These are phyloP conservation scores for Miltochrista miniata DNA, from an alignment of 2,888 invertebrate species.

Conservation along the genomic window DNA sequence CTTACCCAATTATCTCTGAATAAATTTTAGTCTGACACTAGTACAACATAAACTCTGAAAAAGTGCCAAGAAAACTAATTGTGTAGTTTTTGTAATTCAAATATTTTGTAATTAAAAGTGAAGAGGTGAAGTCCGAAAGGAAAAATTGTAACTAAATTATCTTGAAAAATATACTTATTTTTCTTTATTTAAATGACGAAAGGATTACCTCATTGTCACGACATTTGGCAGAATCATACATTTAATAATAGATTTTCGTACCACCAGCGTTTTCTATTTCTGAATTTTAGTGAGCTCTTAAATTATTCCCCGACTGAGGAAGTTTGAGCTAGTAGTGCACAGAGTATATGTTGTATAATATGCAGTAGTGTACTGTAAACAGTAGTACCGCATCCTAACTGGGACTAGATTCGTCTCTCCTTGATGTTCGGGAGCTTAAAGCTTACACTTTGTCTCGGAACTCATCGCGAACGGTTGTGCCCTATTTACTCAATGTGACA, in stretches of 20 bases:
- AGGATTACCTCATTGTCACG: constrained; percentile 1
- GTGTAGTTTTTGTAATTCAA: too few relatives aligned
- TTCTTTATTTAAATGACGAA: neutral
- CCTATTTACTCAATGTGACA: constrained; percentile 30
- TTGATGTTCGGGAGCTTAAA: constrained; percentile 30
- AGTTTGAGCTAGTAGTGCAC: constrained; percentile 7
- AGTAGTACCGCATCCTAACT: constrained; percentile 46
- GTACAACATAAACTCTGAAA: too few relatives aligned
- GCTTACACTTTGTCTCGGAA: constrained; percentile 62
- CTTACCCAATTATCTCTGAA: too few relatives aligned
- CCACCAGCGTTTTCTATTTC: constrained; percentile 27
- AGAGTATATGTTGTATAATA: too few relatives aligned
- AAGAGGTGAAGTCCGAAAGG: too few relatives aligned
- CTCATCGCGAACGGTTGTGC: constrained; percentile 63
- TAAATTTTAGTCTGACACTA: too few relatives aligned
- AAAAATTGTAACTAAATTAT: neutral
- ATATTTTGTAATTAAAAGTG: too few relatives aligned
- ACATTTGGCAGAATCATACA: constrained; percentile 16
- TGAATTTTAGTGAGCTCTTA: constrained; percentile 12
- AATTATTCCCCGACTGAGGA: constrained; percentile 15
- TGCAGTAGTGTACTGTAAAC: constrained; percentile 13
- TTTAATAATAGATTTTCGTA: constrained; percentile 20
- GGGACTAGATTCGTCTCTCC: constrained; percentile 28
- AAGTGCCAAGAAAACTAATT: too few relatives aligned
- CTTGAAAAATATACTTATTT: neutral